Evolutionary conservation across 2,888 invertebrate genomes (phyloP).

Genomic region (Copidosoma aretas): DNA sequence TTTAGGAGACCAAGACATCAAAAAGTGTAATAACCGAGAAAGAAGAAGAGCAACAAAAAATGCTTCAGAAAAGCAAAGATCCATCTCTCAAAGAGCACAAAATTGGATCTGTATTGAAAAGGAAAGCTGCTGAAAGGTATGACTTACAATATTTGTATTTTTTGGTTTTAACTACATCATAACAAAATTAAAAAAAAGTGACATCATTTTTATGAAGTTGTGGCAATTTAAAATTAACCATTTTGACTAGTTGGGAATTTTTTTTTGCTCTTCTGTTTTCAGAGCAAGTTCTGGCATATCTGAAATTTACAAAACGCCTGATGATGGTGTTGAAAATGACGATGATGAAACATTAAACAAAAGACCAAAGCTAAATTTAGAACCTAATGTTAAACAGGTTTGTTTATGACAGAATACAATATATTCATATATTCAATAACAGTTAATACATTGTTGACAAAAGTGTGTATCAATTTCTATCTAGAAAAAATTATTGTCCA

Average conservation of each 20-base stretch:
- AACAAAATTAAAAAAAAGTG: too few species aligned
- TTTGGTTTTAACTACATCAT: too few species aligned
- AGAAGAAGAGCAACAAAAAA: conserved; percentile 66
- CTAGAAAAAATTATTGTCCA: too few species aligned
- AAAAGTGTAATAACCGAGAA: conserved; percentile 68
- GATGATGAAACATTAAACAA: conserved; percentile 40
- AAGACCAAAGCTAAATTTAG: not conserved
- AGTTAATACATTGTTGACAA: too few species aligned
- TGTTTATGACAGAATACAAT: too few species aligned
- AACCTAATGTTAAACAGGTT: too few species aligned
- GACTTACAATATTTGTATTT: conserved; percentile 7
- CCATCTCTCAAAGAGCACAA: conserved; percentile 1
- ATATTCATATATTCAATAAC: too few species aligned
- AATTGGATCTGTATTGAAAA: conserved; percentile 45
- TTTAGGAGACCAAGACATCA: conserved; percentile 55
- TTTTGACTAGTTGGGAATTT: too few species aligned
- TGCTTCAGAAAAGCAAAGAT: conserved; percentile 49
- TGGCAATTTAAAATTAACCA: too few species aligned
- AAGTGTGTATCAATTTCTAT: too few species aligned
- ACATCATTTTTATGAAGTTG: too few species aligned
- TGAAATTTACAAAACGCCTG: conserved; percentile 49
- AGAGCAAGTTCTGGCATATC: conserved; percentile 57
- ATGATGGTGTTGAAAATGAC: conserved; percentile 44
- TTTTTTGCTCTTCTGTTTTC: conserved; percentile 34
- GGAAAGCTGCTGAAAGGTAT: conserved; percentile 64